Evolutionary conservation across 2,888 invertebrate species (phyloP).

Genomic region (Cephus nigrinus): DNA sequence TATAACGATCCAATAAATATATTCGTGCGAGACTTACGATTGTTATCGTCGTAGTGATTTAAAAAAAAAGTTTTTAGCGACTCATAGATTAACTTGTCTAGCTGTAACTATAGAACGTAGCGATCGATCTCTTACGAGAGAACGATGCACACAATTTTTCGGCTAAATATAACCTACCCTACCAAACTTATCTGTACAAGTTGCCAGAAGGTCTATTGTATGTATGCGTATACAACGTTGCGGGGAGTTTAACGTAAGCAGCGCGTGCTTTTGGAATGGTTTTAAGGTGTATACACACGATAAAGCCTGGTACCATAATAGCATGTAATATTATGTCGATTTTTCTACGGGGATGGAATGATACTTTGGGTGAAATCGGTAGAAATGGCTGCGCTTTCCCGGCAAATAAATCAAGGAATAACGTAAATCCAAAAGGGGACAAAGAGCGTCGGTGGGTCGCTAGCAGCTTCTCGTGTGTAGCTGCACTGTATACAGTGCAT

Average conservation of each 20-base stretch:
- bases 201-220: neutral
- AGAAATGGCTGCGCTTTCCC: neutral
- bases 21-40: neutral
- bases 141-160: neutral
- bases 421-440: constrained; percentile 13
- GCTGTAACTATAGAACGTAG: neutral
- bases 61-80: neutral
- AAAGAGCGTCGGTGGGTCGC: constrained; percentile 2
- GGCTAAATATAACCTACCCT: neutral
- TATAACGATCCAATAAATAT: too few relatives aligned
- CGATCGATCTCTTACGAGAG: neutral
- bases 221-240: neutral
- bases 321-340: neutral
- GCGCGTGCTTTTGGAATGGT: neutral
- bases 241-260: neutral
- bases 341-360: neutral
- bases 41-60: neutral
- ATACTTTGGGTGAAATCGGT: neutral
- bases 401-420: constrained; percentile 20
- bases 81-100: neutral
- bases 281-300: neutral
- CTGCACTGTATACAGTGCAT: neutral
- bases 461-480: neutral
- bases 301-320: neutral
- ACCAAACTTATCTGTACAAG: neutral